Evolutionary conservation across 2,113 vertebrate species (phyloP).

Genomic region (Oceanodroma tethys): DNA sequence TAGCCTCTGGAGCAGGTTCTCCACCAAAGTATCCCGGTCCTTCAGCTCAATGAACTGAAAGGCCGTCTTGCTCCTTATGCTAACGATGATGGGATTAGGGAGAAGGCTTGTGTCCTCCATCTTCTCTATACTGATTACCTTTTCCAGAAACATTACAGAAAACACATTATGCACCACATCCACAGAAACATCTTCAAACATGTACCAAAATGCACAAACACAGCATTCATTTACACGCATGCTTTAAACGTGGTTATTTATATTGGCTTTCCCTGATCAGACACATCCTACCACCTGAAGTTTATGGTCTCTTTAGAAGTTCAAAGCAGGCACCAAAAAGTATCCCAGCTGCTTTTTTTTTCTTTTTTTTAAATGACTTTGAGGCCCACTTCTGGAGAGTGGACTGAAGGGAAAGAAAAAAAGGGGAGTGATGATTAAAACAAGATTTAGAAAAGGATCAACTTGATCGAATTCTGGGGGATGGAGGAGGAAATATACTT

Average conservation of each 20-base stretch:
- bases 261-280: neutral
- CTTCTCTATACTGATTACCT: slow-evolving; percentile 93
- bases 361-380: neutral
- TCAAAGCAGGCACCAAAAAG: neutral
- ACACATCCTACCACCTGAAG: neutral
- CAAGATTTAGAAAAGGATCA: neutral
- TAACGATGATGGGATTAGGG: slow-evolving; percentile 90
- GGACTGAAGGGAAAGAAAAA: neutral
- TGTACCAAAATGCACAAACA: neutral
- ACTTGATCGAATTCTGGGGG: neutral
- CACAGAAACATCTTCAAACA: neutral
- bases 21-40: slow-evolving; percentile 83
- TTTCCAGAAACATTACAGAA: neutral
- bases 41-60: slow-evolving; percentile 95
- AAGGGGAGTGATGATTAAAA: neutral
- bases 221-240: neutral
- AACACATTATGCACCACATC: neutral
- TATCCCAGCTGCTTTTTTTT: neutral
- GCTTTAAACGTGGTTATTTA: neutral
- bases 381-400: neutral
- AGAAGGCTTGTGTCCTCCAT: slow-evolving; percentile 90
- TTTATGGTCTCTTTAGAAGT: neutral
- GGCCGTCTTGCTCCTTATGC: slow-evolving; percentile 86
- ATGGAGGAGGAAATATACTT: neutral
- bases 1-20: slow-evolving; percentile 77